A percentile compares a stretch with the other conserved stretches of the same genome.
Evolutionary conservation across 2,113 vertebrate species (phyloP).

Genomic region (Anseranas semipalmata): DNA sequence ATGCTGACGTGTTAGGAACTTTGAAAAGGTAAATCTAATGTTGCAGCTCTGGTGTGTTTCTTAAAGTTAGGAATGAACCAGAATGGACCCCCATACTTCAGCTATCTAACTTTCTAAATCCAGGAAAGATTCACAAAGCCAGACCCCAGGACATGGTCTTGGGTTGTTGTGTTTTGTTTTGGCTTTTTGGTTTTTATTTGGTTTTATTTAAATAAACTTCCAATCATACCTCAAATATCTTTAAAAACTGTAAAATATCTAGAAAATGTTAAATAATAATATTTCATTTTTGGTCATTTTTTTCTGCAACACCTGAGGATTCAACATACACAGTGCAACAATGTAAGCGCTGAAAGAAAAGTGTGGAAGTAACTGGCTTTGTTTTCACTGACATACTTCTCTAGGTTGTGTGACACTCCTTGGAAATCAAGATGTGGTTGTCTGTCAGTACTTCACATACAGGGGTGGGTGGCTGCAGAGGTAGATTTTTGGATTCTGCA

Average conservation of each 20-base stretch:
- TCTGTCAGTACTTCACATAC: not conserved
- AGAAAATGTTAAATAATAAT: not conserved
- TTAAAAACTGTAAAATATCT: not conserved
- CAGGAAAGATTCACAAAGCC: not conserved
- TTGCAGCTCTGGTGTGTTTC: not conserved
- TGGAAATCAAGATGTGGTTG: not conserved
- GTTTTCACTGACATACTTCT: not conserved
- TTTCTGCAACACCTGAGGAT: not conserved
- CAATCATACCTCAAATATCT: not conserved
- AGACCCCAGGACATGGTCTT: not conserved
- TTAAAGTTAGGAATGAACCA: not conserved
- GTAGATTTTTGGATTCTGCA: not conserved
- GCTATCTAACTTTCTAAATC: not conserved
- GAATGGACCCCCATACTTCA: not conserved
- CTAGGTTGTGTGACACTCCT: not conserved
- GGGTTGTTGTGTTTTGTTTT: not conserved
- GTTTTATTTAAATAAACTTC: not conserved
- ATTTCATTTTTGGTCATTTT: not conserved
- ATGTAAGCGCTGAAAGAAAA: not conserved
- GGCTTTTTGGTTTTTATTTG: not conserved
- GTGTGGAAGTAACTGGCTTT: not conserved
- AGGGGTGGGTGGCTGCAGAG: not conserved
- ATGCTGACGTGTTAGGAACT: conserved; percentile 61
- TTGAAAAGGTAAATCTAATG: conserved; percentile 58
- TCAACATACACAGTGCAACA: not conserved